A percentile compares a stretch with the other conserved stretches of the same genome.
These are phyloP conservation scores for Oenanthe oenanthe DNA, from an alignment of 2,113 vertebrate species.

Conservation along the genomic window DNA sequence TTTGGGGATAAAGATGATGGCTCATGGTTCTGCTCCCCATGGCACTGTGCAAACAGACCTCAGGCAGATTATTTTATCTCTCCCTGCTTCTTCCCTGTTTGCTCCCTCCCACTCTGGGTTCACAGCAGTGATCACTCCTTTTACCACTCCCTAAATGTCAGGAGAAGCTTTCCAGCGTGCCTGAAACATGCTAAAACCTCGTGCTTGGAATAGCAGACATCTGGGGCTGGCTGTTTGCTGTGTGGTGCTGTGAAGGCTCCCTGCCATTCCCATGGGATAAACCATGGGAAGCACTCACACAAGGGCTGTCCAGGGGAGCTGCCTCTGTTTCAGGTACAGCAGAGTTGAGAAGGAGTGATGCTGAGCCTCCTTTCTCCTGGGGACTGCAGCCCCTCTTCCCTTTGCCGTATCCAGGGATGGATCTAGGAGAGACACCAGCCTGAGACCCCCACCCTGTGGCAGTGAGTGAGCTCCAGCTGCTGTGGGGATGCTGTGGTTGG, in stretches of 20 bases:
- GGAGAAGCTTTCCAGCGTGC: not conserved
- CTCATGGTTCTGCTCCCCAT: not conserved
- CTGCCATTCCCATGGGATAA: not conserved
- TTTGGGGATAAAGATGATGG: not conserved
- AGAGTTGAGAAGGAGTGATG: not conserved
- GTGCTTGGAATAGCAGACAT: not conserved
- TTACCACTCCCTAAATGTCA: not conserved
- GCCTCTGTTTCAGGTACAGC: not conserved
- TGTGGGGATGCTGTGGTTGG: not conserved
- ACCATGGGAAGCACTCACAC: not conserved
- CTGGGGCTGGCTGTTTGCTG: not conserved
- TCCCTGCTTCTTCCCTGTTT: not conserved
- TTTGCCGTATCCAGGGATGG: not conserved
- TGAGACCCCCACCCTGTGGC: not conserved
- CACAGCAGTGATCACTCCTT: not conserved
- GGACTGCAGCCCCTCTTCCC: not conserved
- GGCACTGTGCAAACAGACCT: rapidly evolving
- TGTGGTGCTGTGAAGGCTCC: not conserved
- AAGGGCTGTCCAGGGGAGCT: not conserved
- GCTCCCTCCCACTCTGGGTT: not conserved
- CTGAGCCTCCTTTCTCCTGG: not conserved
- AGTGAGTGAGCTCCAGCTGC: not conserved
- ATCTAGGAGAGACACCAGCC: not conserved
- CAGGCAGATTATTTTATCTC: rapidly evolving
- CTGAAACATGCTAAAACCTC: not conserved